Base-by-base conservation (phyloP, 2,888 invertebrate genomes). In the Melinopterus prodromus region DNA sequence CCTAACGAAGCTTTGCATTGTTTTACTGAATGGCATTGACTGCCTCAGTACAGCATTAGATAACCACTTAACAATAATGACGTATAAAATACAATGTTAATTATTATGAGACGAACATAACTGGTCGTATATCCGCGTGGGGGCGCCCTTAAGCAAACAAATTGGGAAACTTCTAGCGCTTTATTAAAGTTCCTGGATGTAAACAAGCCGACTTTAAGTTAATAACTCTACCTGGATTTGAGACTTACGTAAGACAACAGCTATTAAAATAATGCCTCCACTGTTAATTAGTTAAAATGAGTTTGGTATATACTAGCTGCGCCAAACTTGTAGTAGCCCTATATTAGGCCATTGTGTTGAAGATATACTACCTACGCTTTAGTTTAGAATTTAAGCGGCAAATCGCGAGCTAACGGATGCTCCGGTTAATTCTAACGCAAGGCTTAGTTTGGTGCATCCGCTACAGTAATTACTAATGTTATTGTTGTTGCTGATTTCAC, bases 141-240 rank as follows among this genome's bases (percentile, higher is more conserved):
- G 35, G 35, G 74, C 36, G 36, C 16, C 74, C 74, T 74, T 74
- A 36, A 36, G 9, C 74, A 74, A 74, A 74, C 74, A 74, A 74
- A 74, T 74, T 74, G 74, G 36, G 35, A 74, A 74, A 74, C 74
- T 74, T 74, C 74, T 74, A 74, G 36, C 16, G 74, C 74, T 74
- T 74, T 74, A 74, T 74, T 74, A 74, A 74, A 74, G 74, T 74
- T 74, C 74, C 74, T 14, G 74, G 9, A 35, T 37, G 74, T 36
- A 37, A 74, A 35, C 74, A 35, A 7, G 74, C n/a, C 74, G 74
- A 74, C 74, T 74, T 35, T 74, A 74, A 74, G 36, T 74, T 74
- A 74, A 74, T 74, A 74, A 74, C 74, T 74, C 74, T 37, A 74
- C 74, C 74, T 74, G 74, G 74, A 74, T 74, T 74, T 74, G 74